Base-by-base conservation (phyloP, 2,888 invertebrate genomes). In the Oithona nana region DNA sequence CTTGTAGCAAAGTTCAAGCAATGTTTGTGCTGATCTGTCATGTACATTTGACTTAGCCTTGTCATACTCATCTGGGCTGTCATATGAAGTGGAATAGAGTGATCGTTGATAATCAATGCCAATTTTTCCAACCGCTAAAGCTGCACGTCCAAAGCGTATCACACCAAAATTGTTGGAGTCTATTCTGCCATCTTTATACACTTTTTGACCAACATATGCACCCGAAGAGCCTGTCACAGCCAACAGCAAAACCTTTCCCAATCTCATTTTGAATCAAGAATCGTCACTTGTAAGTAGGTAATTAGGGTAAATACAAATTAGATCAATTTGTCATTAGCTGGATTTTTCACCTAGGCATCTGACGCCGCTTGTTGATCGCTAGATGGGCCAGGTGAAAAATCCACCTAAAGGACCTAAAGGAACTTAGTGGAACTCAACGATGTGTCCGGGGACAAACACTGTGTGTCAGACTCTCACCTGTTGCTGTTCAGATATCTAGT, bases 111-210 rank as follows among this genome's bases (percentile, higher is more conserved):
- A 94, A 65, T 84, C 83, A 62, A 80, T 76, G 48, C 85, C 87
- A 66, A 93, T 85, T 67, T 81, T 79, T 56, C 84, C 78, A 71
- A 80, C 71, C n/a, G 92, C 82, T 28, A 75, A 70, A 8, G 88
- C 92, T 62, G 94, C 89, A 71, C 95, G 79, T 50, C 86, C 82
- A 67, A 95, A 80, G 67, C 97, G 79, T 8, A 94, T 83, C 51
- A 88, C 77, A n/a, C 94, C 90, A 68, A 89, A 77, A 26, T 59
- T 59, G 28, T 59, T 50, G 4, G 50, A 24, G 49, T 59, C 59
- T 24, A 59, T 11, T 13, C 24, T 22, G 13, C 24, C 49, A 2
- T 59, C 59, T 2, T 50, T 11, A 48, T 26, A 16, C 1, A 59
- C 26, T 24, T 26, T 20, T 24, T 54, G 26, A 16, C 54, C 54